phyloP scores from a whole-genome alignment of 1,140 invertebrate genomes.

The Micrasema longulum region DNA sequence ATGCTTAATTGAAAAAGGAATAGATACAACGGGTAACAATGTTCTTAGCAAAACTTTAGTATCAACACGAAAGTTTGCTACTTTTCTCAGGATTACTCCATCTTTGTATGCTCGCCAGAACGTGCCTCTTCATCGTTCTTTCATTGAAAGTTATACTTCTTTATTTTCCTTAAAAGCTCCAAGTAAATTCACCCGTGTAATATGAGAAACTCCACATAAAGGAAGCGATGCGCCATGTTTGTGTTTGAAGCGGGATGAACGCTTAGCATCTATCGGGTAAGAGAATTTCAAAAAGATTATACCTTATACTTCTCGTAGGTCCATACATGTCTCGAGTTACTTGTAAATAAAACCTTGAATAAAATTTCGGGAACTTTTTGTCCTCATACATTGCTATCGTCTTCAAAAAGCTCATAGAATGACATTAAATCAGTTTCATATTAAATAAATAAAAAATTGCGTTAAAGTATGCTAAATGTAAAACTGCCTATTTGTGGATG shows the following conservation, averaged over 20 bases:
- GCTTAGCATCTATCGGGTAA: slow-evolving; percentile 26
- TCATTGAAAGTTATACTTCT: slow-evolving; percentile 22
- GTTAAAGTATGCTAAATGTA: too few relatives aligned
- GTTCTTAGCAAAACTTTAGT: slow-evolving; percentile 3
- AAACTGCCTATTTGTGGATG: too few relatives aligned
- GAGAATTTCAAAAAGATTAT: slow-evolving; percentile 20
- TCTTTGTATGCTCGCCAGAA: not conserved
- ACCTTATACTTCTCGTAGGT: slow-evolving; percentile 1
- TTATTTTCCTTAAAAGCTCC: slow-evolving; percentile 34
- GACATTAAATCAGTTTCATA: too few relatives aligned
- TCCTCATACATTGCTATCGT: too few relatives aligned
- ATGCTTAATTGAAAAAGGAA: too few relatives aligned
- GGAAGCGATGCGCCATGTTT: slow-evolving; percentile 28
- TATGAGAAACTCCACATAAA: slow-evolving; percentile 25
- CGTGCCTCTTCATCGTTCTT: slow-evolving; percentile 17
- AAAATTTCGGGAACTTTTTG: too few relatives aligned
- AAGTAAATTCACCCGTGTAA: slow-evolving; percentile 37
- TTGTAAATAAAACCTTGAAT: too few relatives aligned
- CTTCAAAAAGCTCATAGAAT: too few relatives aligned
- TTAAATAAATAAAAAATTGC: too few relatives aligned
- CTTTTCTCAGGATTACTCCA: slow-evolving; percentile 1
- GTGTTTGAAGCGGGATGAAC: slow-evolving; percentile 22
- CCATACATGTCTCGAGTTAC: too few relatives aligned
- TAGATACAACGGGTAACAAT: slow-evolving; percentile 1
- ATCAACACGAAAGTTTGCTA: slow-evolving; percentile 9